Conservation (phyloP, 2,888 invertebrate genomes). For the Clusia tigrina region DNA sequence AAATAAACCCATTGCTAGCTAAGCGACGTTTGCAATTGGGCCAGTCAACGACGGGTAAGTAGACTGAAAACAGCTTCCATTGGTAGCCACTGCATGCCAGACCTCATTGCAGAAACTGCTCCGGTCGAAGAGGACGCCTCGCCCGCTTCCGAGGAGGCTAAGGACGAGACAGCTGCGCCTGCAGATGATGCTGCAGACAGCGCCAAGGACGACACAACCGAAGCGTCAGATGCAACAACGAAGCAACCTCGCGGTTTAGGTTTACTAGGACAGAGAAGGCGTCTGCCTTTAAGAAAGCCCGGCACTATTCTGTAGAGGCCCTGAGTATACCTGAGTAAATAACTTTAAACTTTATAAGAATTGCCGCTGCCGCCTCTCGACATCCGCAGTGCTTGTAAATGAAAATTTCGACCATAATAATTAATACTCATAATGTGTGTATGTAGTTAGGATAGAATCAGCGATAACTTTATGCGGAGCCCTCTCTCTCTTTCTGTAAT, state of each 20-base stretch:
- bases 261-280: slow-evolving; percentile 74
- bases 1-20: slow-evolving; percentile 62
- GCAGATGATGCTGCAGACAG: slow-evolving; percentile 18
- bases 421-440: not conserved
- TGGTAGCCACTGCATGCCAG: not conserved
- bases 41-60: slow-evolving; percentile 60
- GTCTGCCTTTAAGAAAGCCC: slow-evolving; percentile 71
- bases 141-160: slow-evolving; percentile 29
- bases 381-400: not conserved
- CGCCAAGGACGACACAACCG: slow-evolving; percentile 31
- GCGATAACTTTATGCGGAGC: too few relatives aligned
- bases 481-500: too few relatives aligned
- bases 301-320: slow-evolving; percentile 64
- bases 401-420: not conserved
- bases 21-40: slow-evolving; percentile 59
- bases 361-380: not conserved
- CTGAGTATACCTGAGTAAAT: not conserved
- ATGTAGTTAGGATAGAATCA: slow-evolving; percentile 9
- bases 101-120: slow-evolving; percentile 34
- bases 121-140: slow-evolving; percentile 36
- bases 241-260: slow-evolving; percentile 73
- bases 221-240: slow-evolving; percentile 65
- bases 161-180: slow-evolving; percentile 19
- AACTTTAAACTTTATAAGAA: not conserved
- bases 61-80: not conserved